A percentile compares a stretch with the other conserved stretches of the same genome.
Evolutionary conservation across 2,113 vertebrate species (phyloP).

Genomic region (Microtus oregoni): DNA sequence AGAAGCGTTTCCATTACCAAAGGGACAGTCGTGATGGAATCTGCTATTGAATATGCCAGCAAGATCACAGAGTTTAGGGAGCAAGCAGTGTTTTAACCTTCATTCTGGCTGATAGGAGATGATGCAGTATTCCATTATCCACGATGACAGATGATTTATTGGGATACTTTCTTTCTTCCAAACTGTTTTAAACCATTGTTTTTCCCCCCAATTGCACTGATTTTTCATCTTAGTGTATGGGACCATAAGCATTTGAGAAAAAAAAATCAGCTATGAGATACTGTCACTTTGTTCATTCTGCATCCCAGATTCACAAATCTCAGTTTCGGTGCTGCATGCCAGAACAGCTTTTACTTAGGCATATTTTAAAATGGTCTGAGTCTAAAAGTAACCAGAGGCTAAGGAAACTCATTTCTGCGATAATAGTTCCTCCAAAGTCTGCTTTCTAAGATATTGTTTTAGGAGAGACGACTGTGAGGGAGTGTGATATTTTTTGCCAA

Average conservation of each 20-base stretch:
- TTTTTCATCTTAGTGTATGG: slow-evolving; percentile 70
- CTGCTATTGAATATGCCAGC: slow-evolving; percentile 69
- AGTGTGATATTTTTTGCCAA: slow-evolving; percentile 7
- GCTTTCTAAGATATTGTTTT: slow-evolving; percentile 52
- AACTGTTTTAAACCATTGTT: slow-evolving; percentile 76
- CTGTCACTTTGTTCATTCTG: neutral
- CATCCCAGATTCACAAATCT: neutral
- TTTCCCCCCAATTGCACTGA: slow-evolving; percentile 60
- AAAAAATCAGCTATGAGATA: neutral
- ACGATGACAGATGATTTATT: slow-evolving; percentile 85
- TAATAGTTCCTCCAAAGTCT: neutral
- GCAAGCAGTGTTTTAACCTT: slow-evolving; percentile 77
- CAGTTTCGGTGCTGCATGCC: neutral
- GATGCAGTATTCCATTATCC: slow-evolving; percentile 84
- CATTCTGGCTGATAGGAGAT: slow-evolving; percentile 81
- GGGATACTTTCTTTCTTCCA: slow-evolving; percentile 79
- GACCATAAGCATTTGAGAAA: slow-evolving; percentile 25
- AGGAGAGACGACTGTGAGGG: neutral
- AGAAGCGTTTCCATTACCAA: slow-evolving; percentile 73
- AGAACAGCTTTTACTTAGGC: neutral
- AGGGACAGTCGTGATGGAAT: slow-evolving; percentile 41
- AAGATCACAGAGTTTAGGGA: slow-evolving; percentile 65
- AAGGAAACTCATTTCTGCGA: neutral
- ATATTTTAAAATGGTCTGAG: slow-evolving; percentile 38
- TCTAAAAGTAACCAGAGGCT: slow-evolving; percentile 11